Evolutionary conservation across 2,797 vertebrate genomes (phyloP).

Genomic region (Danio albolineatus): DNA sequence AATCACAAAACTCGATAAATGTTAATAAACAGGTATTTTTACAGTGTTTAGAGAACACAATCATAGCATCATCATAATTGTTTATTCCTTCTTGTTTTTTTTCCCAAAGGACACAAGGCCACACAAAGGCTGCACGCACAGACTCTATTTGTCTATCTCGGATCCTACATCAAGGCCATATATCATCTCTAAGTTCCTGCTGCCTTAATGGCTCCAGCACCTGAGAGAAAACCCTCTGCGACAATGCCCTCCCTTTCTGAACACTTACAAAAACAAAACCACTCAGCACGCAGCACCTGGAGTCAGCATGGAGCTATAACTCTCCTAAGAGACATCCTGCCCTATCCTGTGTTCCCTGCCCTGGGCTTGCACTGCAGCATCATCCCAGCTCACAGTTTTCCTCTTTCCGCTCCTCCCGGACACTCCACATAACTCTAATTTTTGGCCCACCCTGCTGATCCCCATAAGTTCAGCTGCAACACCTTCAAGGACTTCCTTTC

Average conservation of each 20-base stretch:
- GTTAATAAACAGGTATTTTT: no score
- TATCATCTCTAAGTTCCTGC: slow-evolving; percentile 39
- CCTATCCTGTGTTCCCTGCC: slow-evolving; percentile 35
- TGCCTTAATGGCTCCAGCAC: slow-evolving; percentile 50
- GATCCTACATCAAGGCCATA: slow-evolving; percentile 26
- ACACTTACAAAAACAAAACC: slow-evolving; percentile 37
- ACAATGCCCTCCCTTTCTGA: slow-evolving; percentile 2
- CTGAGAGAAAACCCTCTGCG: slow-evolving; percentile 36
- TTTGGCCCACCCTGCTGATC: slow-evolving; percentile 37
- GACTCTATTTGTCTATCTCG: slow-evolving; percentile 41
- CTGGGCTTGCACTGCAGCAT: slow-evolving; percentile 37
- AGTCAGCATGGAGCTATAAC: slow-evolving; percentile 33
- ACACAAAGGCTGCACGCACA: slow-evolving; percentile 14
- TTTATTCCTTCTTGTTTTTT: neutral
- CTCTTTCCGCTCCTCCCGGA: slow-evolving; percentile 51
- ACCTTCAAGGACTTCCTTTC: slow-evolving; percentile 52
- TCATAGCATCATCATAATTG: neutral
- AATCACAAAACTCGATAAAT: no score
- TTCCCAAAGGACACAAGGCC: neutral
- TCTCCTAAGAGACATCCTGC: slow-evolving; percentile 30
- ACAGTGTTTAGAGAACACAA: neutral
- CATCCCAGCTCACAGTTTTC: slow-evolving; percentile 49
- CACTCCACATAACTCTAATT: slow-evolving; percentile 56
- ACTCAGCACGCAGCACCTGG: slow-evolving; percentile 27
- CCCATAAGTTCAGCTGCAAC: slow-evolving; percentile 12